These are phyloP conservation scores for Diadegma fenestrale DNA, from an alignment of 2,888 invertebrate species.

Conservation along the genomic window DNA sequence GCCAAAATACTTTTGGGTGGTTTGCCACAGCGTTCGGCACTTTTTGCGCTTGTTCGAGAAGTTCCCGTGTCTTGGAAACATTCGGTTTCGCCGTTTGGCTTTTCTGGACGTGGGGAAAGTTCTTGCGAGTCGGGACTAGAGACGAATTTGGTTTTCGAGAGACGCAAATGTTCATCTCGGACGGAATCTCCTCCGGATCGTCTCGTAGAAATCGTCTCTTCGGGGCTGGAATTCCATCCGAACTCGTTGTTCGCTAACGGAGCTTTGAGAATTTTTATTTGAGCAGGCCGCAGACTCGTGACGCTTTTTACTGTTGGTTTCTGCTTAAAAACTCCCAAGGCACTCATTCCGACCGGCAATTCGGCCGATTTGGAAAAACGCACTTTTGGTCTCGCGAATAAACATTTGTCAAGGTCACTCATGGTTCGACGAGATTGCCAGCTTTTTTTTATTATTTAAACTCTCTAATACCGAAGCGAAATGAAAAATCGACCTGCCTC, in stretches of 20 bases:
- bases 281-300: slow-evolving; percentile 11
- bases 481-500: too few relatives aligned
- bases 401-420: slow-evolving; percentile 46
- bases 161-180: slow-evolving; percentile 41
- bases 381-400: slow-evolving; percentile 55
- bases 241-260: slow-evolving; percentile 8
- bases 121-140: slow-evolving; percentile 24
- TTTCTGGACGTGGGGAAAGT: slow-evolving; percentile 19
- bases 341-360: slow-evolving; percentile 12
- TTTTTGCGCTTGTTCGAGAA: neutral
- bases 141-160: neutral
- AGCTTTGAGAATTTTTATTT: slow-evolving; percentile 49
- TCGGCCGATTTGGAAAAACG: slow-evolving; percentile 59
- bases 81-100: neutral
- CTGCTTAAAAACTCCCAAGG: neutral
- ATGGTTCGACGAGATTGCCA: slow-evolving; percentile 23
- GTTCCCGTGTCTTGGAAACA: neutral
- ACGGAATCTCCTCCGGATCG: slow-evolving; percentile 30
- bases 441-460: neutral
- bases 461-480: neutral
- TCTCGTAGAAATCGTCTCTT: neutral
- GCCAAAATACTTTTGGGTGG: neutral
- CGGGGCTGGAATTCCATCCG: slow-evolving; percentile 21
- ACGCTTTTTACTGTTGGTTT: slow-evolving; percentile 61
- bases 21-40: neutral